Evolutionary conservation across 2,888 invertebrate genomes (phyloP).

Genomic region (Zygaena filipendulae): DNA sequence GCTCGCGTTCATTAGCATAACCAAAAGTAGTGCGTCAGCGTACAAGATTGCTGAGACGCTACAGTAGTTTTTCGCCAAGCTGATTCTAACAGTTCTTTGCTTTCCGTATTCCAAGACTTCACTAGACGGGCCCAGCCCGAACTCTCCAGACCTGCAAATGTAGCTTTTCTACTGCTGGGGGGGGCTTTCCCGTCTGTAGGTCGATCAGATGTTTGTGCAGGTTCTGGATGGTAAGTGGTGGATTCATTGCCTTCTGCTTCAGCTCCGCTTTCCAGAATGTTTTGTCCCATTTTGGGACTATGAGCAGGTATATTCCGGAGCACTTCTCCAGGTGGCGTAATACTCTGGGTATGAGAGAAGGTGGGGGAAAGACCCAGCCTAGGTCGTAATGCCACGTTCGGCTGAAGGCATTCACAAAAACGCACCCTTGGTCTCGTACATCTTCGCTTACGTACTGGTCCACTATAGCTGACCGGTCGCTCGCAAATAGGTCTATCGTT

Average conservation of each 20-base stretch:
- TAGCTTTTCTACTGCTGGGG: no score
- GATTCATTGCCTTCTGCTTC: conserved; percentile 4
- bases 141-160: no score
- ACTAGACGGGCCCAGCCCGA: conserved; percentile 4
- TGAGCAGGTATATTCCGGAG: conserved; percentile 13
- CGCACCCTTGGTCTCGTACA: conserved; percentile 4
- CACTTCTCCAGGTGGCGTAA: conserved; percentile 13
- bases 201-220: conserved; percentile 11
- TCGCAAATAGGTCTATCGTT: conserved; percentile 15
- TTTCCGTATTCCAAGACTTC: conserved; percentile 2
- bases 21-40: no score
- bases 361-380: conserved; percentile 18
- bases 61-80: no score
- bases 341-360: conserved; percentile 13
- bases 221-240: conserved; percentile 8
- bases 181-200: conserved; percentile 10
- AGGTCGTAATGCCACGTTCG: conserved; percentile 13
- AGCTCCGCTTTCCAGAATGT: conserved; percentile 15
- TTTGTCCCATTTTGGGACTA: conserved; percentile 15
- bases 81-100: no score
- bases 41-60: no score
- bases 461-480: conserved; percentile 13
- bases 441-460: conserved; percentile 12
- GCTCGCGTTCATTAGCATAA: no score
- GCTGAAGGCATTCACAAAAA: conserved; percentile 14